Evolutionary conservation across 2,797 vertebrate genomes (phyloP), one percentile per base, ranked within the genome.

Genomic region (Novumbra hubbsi): DNA sequence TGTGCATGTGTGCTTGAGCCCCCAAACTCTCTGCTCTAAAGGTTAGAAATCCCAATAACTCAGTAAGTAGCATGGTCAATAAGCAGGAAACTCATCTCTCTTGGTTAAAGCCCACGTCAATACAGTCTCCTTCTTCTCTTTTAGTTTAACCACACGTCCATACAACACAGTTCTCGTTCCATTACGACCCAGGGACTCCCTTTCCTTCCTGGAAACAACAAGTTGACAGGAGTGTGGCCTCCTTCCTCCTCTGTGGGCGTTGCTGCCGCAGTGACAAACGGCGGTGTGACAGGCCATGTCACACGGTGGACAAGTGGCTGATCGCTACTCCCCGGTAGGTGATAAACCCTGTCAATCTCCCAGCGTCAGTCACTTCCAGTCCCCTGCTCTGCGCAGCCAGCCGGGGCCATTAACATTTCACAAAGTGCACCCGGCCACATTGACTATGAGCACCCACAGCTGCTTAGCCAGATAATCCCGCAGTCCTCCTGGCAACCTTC

Each of bases 261-360:
- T 70, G 70, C 72, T 83, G 73, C 70, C 78, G 76, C 71, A 68
- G 84, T 84, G 85, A 85, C 82, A 86, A 88, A 91, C 86, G 89
- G 83, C 85, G 83, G 82, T 80, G 82, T 87, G 90, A 89, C 89
- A 91, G 86, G 86, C 80, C 24, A 1, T 87, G 89, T 87, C 85
- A 86, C 86, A 78, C 78, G 81, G 79, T 66, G 84, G 86, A 88
- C 88, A 86, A 86, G 71, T 45, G 80, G 75, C 74, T 76, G 88
- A 89, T 82, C 72, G 84, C 78, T 80, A 79, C 81, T 80, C 75
- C 63, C 76, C 83, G 76, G 78, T 77, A 74, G 78, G 81, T 64
- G 78, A 91, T 87, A 88, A 89, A 88, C 79, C 81, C 84, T 83
- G 88, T 91, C 89, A 89, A 82, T 92, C 90, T 87, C 76, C 57